These are phyloP conservation scores for Tamias sibiricus DNA, from an alignment of 2,113 vertebrate species.

Conservation along the genomic window DNA sequence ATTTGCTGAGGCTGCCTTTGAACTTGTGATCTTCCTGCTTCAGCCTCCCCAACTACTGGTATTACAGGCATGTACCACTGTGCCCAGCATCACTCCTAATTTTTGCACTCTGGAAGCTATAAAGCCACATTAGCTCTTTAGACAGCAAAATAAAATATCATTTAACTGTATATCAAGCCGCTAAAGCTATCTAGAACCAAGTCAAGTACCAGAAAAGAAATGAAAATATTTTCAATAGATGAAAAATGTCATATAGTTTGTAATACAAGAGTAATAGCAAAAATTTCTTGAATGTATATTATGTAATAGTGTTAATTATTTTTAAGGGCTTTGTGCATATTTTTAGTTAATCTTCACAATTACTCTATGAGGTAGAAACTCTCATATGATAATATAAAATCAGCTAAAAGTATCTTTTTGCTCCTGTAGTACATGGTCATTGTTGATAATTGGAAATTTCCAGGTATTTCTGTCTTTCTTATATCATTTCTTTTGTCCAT, in stretches of 20 bases:
- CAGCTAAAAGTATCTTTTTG: slow-evolving; percentile 27
- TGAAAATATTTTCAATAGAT: background rate
- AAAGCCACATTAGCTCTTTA: background rate
- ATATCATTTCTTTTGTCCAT: slow-evolving; percentile 8
- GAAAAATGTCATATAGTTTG: background rate
- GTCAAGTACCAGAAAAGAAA: background rate
- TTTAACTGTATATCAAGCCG: background rate
- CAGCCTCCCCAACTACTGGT: too few relatives aligned
- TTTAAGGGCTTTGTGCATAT: background rate
- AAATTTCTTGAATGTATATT: slow-evolving; percentile 3
- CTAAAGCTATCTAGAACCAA: background rate
- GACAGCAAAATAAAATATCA: background rate
- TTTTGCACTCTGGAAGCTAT: background rate
- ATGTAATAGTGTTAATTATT: background rate
- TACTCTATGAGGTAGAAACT: background rate
- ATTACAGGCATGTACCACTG: too few relatives aligned
- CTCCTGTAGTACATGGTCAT: background rate
- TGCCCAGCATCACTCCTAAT: background rate
- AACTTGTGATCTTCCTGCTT: too few relatives aligned
- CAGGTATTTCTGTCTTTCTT: background rate
- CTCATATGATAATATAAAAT: background rate
- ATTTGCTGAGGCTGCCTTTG: too few relatives aligned
- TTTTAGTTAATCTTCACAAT: background rate
- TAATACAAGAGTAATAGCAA: background rate
- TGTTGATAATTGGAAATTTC: slow-evolving; percentile 45